Conservation (phyloP, 1,140 invertebrate genomes). For the Camponotus floridanus region DNA sequence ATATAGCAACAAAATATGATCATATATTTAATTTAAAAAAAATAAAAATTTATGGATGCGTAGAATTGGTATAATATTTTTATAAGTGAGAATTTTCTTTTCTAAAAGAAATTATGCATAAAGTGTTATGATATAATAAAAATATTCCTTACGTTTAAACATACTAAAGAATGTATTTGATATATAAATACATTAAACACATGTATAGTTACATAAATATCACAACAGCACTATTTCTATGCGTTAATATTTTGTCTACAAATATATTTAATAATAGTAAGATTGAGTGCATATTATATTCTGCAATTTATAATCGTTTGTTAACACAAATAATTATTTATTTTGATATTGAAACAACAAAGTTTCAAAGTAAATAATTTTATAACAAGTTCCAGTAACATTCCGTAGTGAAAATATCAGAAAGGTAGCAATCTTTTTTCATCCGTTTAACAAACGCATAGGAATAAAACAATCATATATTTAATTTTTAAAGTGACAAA, state of each 20-base stretch:
- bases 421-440: neutral
- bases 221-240: neutral
- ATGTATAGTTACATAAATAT: neutral
- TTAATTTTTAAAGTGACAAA: neutral
- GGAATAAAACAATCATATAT: neutral
- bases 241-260: neutral
- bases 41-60: neutral
- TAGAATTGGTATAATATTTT: neutral
- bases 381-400: neutral
- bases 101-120: neutral
- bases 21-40: neutral
- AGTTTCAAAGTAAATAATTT: neutral
- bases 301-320: neutral
- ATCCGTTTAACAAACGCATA: neutral
- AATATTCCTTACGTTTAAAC: neutral
- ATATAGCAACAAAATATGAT: too few relatives aligned
- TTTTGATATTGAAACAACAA: too few relatives aligned
- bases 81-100: neutral
- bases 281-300: neutral
- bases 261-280: neutral
- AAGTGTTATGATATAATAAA: neutral
- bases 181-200: neutral
- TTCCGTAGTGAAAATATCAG: neutral
- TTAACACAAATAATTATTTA: too few relatives aligned
- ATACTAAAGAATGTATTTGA: neutral